Evolutionary conservation across 2,888 invertebrate species (phyloP).

Genomic region (Tetrapedia diversipes): DNA sequence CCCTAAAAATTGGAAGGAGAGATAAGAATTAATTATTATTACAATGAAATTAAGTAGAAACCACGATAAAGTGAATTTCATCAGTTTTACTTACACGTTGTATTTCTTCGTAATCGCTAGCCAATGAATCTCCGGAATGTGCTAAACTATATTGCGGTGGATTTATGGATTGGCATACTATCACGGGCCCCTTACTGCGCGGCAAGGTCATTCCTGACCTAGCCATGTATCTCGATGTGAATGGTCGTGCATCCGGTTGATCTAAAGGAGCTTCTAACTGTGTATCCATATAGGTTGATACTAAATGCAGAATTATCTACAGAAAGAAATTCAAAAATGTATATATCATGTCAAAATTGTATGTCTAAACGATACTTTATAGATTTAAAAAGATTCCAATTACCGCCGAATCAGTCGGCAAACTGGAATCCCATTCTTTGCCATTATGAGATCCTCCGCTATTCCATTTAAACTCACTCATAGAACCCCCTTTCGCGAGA

Average conservation of each 20-base stretch:
- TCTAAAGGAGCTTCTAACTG: constrained; percentile 88
- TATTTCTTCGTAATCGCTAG: constrained; percentile 87
- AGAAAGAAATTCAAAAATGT: constrained; percentile 62
- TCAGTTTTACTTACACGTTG: constrained; percentile 84
- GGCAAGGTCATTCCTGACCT: constrained; percentile 83
- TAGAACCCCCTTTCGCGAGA: constrained; percentile 92
- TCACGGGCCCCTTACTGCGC: constrained; percentile 84
- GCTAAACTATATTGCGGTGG: constrained; percentile 90
- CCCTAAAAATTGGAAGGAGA: constrained; percentile 85
- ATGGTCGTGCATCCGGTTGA: constrained; percentile 87
- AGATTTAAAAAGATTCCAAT: constrained; percentile 41
- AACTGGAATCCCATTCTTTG: constrained; percentile 91
- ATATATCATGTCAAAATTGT: not conserved
- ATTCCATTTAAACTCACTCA: constrained; percentile 95
- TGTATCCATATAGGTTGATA: constrained; percentile 94
- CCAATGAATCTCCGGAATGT: constrained; percentile 80
- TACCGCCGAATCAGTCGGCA: constrained; percentile 95
- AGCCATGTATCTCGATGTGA: constrained; percentile 84
- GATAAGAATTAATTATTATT: constrained; percentile 18
- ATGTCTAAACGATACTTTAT: not conserved
- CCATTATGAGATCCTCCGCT: constrained; percentile 89
- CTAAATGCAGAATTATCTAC: constrained; percentile 92
- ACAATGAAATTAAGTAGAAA: not conserved
- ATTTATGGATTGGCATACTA: constrained; percentile 86
- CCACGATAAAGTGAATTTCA: not conserved